Evolutionary conservation across 2,113 vertebrate species (phyloP).

Genomic region (Macquaria australasica): DNA sequence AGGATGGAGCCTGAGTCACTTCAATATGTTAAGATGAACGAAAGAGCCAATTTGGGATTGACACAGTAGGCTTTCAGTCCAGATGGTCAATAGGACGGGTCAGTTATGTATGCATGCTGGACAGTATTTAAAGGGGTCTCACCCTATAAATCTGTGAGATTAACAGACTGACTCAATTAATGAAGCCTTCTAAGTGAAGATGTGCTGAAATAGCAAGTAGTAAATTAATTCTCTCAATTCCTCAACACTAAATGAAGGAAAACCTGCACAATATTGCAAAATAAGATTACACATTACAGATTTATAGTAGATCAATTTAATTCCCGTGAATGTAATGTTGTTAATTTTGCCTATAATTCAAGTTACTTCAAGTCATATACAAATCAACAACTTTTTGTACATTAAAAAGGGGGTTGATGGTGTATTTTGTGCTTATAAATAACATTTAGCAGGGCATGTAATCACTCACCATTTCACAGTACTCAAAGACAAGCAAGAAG

Average conservation of each 20-base stretch:
- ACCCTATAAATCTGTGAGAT: constrained; percentile 35
- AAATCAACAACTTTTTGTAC: neutral
- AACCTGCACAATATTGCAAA: neutral
- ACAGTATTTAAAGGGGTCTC: constrained; percentile 36
- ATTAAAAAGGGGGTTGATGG: neutral
- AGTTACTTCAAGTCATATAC: neutral
- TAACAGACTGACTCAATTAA: constrained; percentile 24
- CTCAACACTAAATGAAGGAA: neutral
- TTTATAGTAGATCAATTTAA: neutral
- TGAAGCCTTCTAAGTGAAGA: constrained; percentile 1
- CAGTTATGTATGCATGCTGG: constrained; percentile 13
- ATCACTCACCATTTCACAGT: constrained; percentile 95
- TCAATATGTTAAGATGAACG: constrained; percentile 26
- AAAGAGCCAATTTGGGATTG: constrained; percentile 33
- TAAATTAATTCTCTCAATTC: neutral
- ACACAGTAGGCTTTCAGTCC: constrained; percentile 8
- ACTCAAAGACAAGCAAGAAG: constrained; percentile 95
- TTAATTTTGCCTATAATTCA: neutral
- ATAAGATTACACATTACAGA: neutral
- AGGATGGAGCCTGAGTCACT: constrained; percentile 20
- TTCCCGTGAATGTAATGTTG: neutral
- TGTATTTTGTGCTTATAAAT: neutral
- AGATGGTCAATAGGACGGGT: constrained; percentile 7
- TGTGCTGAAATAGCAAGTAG: neutral
- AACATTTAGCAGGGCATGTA: neutral